Percentiles rank a stretch among this genome's conserved stretches.
These are phyloP conservation scores for Daktulosphaira vitifoliae DNA, from an alignment of 1,140 invertebrate species.

Conservation along the genomic window DNA sequence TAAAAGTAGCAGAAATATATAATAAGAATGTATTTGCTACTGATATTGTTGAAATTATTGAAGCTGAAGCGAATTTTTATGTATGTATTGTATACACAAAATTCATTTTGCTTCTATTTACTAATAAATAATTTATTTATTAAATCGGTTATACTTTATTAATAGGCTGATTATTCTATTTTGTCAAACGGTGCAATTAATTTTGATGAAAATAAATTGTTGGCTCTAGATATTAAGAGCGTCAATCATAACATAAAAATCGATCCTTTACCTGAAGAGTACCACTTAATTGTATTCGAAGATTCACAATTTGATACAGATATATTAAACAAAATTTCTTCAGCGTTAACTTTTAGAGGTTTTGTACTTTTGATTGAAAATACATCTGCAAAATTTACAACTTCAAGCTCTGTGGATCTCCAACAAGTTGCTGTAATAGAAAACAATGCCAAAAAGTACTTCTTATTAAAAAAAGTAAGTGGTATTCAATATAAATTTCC, in stretches of 20 bases:
- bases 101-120: too few species aligned
- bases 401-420: neutral
- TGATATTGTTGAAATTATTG: slow-evolving; percentile 4
- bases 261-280: neutral
- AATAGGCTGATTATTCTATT: slow-evolving; percentile 6
- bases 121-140: neutral
- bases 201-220: slow-evolving; percentile 5
- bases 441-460: neutral
- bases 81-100: neutral
- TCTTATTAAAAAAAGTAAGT: neutral
- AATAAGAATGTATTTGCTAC: neutral
- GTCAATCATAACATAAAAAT: neutral
- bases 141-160: neutral
- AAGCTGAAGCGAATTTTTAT: slow-evolving; percentile 23
- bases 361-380: slow-evolving; percentile 17
- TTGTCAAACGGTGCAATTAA: neutral
- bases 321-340: neutral
- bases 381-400: neutral
- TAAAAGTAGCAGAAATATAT: slow-evolving; percentile 8
- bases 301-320: neutral
- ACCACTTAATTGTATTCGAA: slow-evolving; percentile 10
- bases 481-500: neutral
- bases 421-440: slow-evolving; percentile 4
- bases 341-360: neutral
- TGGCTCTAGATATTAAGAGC: neutral